Evolutionary conservation across 2,113 vertebrate species (phyloP).

Genomic region (Macrotus californicus): DNA sequence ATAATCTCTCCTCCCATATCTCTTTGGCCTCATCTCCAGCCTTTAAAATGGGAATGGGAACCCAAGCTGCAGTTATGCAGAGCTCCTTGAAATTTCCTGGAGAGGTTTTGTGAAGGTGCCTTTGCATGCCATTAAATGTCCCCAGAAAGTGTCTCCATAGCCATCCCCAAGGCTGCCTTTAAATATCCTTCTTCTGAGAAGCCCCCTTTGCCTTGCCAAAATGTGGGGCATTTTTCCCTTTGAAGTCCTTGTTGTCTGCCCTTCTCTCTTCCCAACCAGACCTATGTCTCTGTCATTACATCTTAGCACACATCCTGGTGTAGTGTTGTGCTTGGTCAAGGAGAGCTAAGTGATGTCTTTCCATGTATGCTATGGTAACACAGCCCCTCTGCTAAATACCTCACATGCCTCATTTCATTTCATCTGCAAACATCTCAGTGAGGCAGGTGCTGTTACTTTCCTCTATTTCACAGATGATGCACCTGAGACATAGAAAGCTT

Average conservation of each 20-base stretch:
- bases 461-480: not conserved
- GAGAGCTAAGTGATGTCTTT: rapidly evolving
- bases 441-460: not conserved
- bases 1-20: not conserved
- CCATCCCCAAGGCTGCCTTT: rapidly evolving
- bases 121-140: not conserved
- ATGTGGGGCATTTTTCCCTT: not conserved
- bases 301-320: rapidly evolving
- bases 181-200: not conserved
- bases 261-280: not conserved
- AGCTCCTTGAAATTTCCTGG: not conserved
- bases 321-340: not conserved
- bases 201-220: not conserved
- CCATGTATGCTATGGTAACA: rapidly evolving
- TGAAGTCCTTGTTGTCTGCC: not conserved
- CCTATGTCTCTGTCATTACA: no score
- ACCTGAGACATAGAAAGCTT: not conserved
- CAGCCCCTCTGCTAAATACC: rapidly evolving
- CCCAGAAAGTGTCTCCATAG: not conserved
- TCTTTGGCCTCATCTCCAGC: not conserved
- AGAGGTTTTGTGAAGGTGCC: not conserved
- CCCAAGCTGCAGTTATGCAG: not conserved
- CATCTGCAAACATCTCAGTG: not conserved
- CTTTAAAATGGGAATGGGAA: not conserved
- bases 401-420: rapidly evolving